Evolutionary conservation across 1,140 invertebrate species (phyloP).

Genomic region (Drosophila tani): DNA sequence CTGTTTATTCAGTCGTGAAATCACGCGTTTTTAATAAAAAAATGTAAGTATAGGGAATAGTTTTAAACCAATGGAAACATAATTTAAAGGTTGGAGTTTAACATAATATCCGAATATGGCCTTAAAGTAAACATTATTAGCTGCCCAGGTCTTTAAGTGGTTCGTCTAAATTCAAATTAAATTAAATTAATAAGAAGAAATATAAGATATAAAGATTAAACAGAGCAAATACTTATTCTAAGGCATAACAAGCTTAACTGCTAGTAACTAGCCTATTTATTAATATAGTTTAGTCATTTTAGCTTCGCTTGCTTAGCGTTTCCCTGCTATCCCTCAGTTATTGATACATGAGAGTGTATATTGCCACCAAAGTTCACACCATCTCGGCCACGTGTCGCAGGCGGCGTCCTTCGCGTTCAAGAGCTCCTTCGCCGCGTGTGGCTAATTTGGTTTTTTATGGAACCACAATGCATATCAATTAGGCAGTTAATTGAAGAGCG

Average conservation of each 20-base stretch:
- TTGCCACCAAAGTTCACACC: slow-evolving; percentile 57
- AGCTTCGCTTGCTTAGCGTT: background rate
- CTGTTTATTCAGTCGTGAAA: slow-evolving; percentile 5
- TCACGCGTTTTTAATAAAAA: background rate
- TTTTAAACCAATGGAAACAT: background rate
- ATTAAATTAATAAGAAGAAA: too few relatives aligned
- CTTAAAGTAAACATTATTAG: background rate
- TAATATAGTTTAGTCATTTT: too few relatives aligned
- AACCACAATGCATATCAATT: slow-evolving; percentile 71
- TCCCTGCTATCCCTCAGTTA: background rate
- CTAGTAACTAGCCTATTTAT: background rate
- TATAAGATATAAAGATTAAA: background rate
- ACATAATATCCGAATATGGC: background rate
- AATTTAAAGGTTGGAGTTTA: too few relatives aligned
- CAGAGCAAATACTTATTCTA: background rate
- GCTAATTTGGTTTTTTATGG: slow-evolving; percentile 54
- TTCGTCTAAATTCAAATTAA: background rate
- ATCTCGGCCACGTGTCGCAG: slow-evolving; percentile 52
- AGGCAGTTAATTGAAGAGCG: slow-evolving; percentile 64
- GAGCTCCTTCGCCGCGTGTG: slow-evolving; percentile 57
- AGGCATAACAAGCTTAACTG: background rate
- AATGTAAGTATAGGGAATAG: too few relatives aligned
- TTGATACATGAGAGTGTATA: slow-evolving; percentile 12
- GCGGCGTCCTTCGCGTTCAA: slow-evolving; percentile 36
- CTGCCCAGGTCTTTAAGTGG: background rate